phyloP scores from a whole-genome alignment of 2,113 vertebrate species.

The Oreamnos americanus region DNA sequence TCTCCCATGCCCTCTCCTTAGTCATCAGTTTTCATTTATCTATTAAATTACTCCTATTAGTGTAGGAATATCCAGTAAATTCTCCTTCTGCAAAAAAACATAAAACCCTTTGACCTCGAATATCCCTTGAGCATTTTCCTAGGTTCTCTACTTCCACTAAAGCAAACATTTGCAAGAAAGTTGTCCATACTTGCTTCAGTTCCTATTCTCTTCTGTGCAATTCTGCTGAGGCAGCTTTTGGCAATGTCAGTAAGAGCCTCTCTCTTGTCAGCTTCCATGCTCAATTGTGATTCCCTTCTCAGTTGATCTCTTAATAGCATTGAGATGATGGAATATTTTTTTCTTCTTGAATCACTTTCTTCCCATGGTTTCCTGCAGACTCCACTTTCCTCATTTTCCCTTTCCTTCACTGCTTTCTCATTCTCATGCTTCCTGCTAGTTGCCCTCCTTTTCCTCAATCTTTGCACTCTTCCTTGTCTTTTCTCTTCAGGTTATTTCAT shows the following conservation, averaged over 20 bases:
- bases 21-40: not conserved
- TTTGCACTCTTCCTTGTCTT: not conserved
- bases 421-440: not conserved
- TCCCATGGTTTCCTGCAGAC: not conserved
- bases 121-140: not conserved
- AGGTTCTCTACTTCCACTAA: not conserved
- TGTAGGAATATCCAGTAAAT: not conserved
- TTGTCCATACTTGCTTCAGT: not conserved
- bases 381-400: not conserved
- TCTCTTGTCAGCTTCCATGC: not conserved
- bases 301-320: not conserved
- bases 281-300: not conserved
- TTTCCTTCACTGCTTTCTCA: not conserved
- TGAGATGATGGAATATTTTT: not conserved
- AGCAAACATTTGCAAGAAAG: not conserved
- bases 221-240: not conserved
- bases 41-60: not conserved
- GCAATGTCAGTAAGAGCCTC: not conserved
- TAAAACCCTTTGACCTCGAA: not conserved
- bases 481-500: not conserved
- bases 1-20: not conserved
- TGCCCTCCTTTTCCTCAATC: not conserved
- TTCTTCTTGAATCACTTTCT: not conserved
- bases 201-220: not conserved
- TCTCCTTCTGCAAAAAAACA: not conserved